Conservation (phyloP, 2,113 vertebrate genomes). For the Phoenicopterus ruber region DNA sequence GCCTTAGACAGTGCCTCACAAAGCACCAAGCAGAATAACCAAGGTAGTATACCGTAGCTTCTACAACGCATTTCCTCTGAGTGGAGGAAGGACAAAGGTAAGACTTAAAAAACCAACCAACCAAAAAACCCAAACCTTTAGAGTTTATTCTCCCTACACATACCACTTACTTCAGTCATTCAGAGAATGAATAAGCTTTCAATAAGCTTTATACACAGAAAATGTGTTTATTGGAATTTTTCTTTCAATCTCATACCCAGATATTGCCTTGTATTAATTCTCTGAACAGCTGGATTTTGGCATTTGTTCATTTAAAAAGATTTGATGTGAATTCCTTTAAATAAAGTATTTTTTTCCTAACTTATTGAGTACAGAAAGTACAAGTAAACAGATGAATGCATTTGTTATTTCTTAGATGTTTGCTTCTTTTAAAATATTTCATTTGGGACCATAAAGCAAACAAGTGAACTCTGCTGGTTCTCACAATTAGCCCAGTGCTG, state of each 20-base stretch:
- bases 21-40: neutral
- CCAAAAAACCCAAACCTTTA: neutral
- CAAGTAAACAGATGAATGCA: neutral
- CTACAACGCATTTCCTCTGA: neutral
- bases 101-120: neutral
- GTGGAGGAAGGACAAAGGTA: neutral
- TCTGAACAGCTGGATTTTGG: slow-evolving; percentile 7
- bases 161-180: neutral
- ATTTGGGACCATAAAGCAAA: slow-evolving; percentile 5
- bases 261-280: neutral
- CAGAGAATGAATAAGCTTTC: slow-evolving; percentile 8
- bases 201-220: neutral
- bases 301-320: neutral
- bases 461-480: neutral
- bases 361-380: neutral
- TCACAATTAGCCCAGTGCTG: neutral
- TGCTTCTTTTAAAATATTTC: neutral
- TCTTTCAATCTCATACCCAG: neutral
- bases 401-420: neutral
- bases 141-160: neutral
- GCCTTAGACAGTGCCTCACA: neutral
- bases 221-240: neutral
- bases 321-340: neutral
- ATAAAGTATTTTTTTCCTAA: neutral
- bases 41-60: neutral